phyloP scores from a whole-genome alignment of 2,888 invertebrate species.

The Mythimna lalbum region DNA sequence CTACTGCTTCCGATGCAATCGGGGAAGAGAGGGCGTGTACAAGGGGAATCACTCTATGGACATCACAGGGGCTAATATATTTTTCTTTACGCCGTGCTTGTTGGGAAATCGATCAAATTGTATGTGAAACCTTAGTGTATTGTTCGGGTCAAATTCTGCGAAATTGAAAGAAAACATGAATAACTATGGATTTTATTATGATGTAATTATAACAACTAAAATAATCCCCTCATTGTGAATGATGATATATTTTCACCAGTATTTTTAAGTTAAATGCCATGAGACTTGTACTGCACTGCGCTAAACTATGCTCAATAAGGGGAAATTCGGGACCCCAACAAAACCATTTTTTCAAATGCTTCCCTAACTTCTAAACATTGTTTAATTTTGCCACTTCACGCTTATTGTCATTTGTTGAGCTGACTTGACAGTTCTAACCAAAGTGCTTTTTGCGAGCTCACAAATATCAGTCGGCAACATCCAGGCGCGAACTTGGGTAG shows the following conservation, averaged over 20 bases:
- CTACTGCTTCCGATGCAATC: conserved; percentile 86
- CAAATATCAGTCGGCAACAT: conserved; percentile 47
- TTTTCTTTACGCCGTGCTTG: conserved; percentile 80
- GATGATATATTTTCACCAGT: not conserved
- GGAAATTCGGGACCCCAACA: conserved; percentile 50
- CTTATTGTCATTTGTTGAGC: conserved; percentile 80
- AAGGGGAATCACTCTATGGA: conserved; percentile 63
- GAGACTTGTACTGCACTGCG: not conserved
- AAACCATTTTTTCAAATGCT: conserved; percentile 65
- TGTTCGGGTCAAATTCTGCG: conserved; percentile 34
- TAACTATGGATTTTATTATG: conserved; percentile 1
- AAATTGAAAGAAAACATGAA: conserved; percentile 21
- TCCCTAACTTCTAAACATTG: conserved; percentile 67
- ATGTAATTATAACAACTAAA: conserved; percentile 1
- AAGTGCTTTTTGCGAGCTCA: conserved; percentile 52
- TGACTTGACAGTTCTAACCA: conserved; percentile 78
- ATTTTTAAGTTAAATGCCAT: not conserved
- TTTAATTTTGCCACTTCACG: conserved; percentile 83
- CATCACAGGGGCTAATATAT: conserved; percentile 78
- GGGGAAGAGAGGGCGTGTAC: conserved; percentile 76
- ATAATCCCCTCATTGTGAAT: not conserved
- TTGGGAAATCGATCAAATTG: conserved; percentile 74
- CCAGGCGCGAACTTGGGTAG: conserved; percentile 41
- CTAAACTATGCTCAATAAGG: conserved; percentile 39
- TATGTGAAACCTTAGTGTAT: conserved; percentile 62